phyloP scores from a whole-genome alignment of 1,140 invertebrate species.

The Pseudomyrmex pallidus region DNA sequence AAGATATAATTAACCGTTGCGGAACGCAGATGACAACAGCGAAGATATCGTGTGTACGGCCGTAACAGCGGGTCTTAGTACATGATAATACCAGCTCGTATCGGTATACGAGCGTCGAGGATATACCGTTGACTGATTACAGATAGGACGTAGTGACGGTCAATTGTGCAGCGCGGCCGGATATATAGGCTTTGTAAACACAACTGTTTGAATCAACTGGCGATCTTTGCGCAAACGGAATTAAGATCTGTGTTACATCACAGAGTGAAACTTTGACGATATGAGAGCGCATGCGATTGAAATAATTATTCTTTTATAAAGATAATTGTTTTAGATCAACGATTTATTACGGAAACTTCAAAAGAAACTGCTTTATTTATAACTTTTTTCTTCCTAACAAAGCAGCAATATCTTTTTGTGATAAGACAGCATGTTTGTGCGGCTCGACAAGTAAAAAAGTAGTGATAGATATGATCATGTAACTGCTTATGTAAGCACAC shows the following conservation, averaged over 20 bases:
- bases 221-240: neutral
- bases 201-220: conserved; percentile 20
- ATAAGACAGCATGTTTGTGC: neutral
- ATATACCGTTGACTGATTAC: neutral
- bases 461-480: conserved; percentile 8
- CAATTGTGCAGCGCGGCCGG: neutral
- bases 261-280: conserved; percentile 36
- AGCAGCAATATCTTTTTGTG: neutral
- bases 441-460: neutral
- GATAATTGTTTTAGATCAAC: neutral
- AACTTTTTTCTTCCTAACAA: neutral
- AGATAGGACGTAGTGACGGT: neutral
- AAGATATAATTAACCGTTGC: conserved; percentile 59
- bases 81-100: conserved; percentile 37
- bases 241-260: neutral
- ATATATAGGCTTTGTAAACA: neutral
- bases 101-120: conserved; percentile 5
- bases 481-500: conserved; percentile 17
- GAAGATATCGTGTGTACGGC: conserved; percentile 32
- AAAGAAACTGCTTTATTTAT: neutral
- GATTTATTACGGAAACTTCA: neutral
- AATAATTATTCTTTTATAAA: neutral
- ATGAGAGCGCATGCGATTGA: neutral
- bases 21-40: conserved; percentile 21
- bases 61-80: conserved; percentile 27